phyloP scores from a whole-genome alignment of 2,888 invertebrate species.

The Minunthozetes semirufus region DNA sequence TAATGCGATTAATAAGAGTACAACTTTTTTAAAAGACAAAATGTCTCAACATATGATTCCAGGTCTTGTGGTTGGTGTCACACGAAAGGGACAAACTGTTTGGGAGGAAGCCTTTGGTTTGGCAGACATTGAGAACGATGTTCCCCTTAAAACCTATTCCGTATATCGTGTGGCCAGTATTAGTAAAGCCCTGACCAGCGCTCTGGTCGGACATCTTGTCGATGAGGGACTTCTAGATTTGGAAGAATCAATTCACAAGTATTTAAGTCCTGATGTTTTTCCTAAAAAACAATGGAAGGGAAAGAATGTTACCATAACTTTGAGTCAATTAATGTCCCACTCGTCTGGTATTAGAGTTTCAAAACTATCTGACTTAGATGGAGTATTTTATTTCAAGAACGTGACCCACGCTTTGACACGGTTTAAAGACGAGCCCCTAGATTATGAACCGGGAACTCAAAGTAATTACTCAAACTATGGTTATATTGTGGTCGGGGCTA shows the following conservation, averaged over 20 bases:
- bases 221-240: slow-evolving; percentile 19
- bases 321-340: slow-evolving; percentile 21
- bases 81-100: not conserved
- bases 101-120: not conserved
- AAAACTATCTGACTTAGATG: not conserved
- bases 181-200: slow-evolving; percentile 20
- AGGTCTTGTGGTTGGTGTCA: not conserved
- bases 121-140: slow-evolving; percentile 16
- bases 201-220: not conserved
- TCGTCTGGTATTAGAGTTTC: not conserved
- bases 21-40: too few relatives aligned
- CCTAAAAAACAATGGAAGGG: slow-evolving; percentile 11
- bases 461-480: slow-evolving; percentile 3
- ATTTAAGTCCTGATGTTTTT: not conserved
- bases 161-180: not conserved
- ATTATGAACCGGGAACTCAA: not conserved
- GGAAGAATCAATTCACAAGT: not conserved
- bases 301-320: slow-evolving; percentile 4
- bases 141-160: not conserved
- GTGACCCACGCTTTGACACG: not conserved
- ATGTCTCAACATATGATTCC: too few relatives aligned
- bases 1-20: too few relatives aligned
- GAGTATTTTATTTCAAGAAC: not conserved
- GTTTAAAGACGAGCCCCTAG: not conserved
- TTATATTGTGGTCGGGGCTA: not conserved